These are phyloP conservation scores for Malthinus flaveolus DNA, from an alignment of 2,888 invertebrate genomes.

Conservation along the genomic window DNA sequence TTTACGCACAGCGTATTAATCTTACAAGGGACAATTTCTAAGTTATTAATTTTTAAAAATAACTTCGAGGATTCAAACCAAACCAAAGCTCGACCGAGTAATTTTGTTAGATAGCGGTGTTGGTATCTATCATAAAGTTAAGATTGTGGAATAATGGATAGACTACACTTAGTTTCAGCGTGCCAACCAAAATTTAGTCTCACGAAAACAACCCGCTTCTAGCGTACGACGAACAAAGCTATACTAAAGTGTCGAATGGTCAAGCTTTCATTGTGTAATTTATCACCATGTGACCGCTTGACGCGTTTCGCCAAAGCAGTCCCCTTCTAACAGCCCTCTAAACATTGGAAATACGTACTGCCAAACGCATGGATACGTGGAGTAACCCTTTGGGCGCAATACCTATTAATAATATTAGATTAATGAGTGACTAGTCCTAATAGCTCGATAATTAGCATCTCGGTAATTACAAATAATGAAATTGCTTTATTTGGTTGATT, in stretches of 20 bases:
- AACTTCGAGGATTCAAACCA: too few species aligned
- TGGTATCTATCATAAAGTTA: background rate
- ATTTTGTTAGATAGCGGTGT: too few species aligned
- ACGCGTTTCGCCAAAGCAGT: constrained; percentile 23
- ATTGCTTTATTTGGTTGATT: constrained; percentile 11
- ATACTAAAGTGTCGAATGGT: constrained; percentile 31
- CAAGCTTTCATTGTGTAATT: constrained; percentile 35
- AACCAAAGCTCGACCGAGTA: too few species aligned
- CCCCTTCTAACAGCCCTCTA: constrained; percentile 17
- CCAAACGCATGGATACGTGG: constrained; percentile 26
- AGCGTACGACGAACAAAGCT: constrained; percentile 23
- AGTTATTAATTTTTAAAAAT: too few species aligned
- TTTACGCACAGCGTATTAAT: too few species aligned
- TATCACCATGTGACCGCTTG: constrained; percentile 32
- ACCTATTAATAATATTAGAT: constrained; percentile 49
- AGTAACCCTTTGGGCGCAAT: constrained; percentile 43
- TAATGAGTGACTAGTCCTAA: constrained; percentile 45
- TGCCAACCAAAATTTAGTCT: background rate
- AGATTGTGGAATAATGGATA: background rate
- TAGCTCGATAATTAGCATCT: constrained; percentile 44
- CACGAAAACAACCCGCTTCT: constrained; percentile 18
- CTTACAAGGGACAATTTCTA: too few species aligned
- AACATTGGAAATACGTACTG: constrained; percentile 16
- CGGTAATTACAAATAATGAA: constrained; percentile 37
- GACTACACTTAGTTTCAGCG: background rate